Conservation (phyloP, 2,888 invertebrate genomes). For the Eupithecia vulgata region DNA sequence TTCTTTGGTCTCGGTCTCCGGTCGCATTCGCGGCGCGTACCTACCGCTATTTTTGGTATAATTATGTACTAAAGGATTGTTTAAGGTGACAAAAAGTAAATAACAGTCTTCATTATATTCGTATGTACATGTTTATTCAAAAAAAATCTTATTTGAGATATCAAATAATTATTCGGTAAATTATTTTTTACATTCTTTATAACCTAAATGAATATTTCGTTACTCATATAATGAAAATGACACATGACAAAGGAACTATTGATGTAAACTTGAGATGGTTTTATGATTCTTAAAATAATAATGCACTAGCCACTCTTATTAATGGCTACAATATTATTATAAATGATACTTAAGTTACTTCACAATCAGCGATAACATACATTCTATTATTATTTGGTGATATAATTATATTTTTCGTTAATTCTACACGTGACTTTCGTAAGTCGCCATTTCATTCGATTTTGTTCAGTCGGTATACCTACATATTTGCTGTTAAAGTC, state of each 20-base stretch:
- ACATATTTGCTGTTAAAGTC: not conserved
- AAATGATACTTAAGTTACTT: slow-evolving; percentile 54
- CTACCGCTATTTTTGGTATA: too few relatives aligned
- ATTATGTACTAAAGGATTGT: not conserved
- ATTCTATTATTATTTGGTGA: slow-evolving; percentile 74
- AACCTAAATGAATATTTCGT: slow-evolving; percentile 67
- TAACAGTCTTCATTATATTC: slow-evolving; percentile 36
- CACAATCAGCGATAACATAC: slow-evolving; percentile 63
- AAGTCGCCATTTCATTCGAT: slow-evolving; percentile 7
- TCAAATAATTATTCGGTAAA: slow-evolving; percentile 80
- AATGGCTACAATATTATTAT: slow-evolving; percentile 68
- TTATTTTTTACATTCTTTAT: slow-evolving; percentile 70
- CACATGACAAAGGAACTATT: slow-evolving; percentile 84
- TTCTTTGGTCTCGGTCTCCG: too few relatives aligned
- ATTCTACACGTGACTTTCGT: slow-evolving; percentile 21
- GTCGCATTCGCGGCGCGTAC: too few relatives aligned
- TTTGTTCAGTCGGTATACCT: too few relatives aligned
- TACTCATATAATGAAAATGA: slow-evolving; percentile 79
- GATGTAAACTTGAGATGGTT: slow-evolving; percentile 78
- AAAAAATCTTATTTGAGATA: slow-evolving; percentile 82
- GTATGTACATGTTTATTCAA: slow-evolving; percentile 77
- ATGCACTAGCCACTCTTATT: slow-evolving; percentile 61
- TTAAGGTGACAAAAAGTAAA: not conserved
- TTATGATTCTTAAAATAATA: slow-evolving; percentile 52
- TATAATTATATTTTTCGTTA: slow-evolving; percentile 41